phyloP scores from a whole-genome alignment of 1,140 invertebrate genomes.

The Calephelis nemesis region DNA sequence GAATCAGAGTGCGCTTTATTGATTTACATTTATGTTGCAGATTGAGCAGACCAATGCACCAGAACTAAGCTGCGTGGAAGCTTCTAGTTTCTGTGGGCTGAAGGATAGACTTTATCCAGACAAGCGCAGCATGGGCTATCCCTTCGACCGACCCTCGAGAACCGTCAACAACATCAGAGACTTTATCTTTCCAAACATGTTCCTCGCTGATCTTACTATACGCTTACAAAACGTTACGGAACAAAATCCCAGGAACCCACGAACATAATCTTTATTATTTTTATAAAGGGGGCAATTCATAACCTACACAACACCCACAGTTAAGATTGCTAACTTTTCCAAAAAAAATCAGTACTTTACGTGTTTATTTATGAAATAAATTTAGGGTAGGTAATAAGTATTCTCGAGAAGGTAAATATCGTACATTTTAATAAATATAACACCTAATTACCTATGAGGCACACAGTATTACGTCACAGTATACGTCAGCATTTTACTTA shows the following conservation, averaged over 20 bases:
- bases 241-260: constrained; percentile 63
- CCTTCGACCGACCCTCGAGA: constrained; percentile 82
- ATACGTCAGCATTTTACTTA: no score
- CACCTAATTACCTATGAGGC: no score
- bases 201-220: constrained; percentile 77
- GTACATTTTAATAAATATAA: no score
- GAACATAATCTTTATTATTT: background rate
- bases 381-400: no score
- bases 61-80: constrained; percentile 79
- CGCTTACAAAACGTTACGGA: constrained; percentile 53
- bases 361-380: no score
- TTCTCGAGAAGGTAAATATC: no score
- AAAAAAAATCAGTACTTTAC: no score
- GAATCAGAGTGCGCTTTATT: background rate
- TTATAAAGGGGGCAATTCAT: no score
- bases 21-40: constrained; percentile 33
- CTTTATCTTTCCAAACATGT: constrained; percentile 81
- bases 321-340: no score
- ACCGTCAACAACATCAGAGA: constrained; percentile 80
- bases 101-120: constrained; percentile 84
- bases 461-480: no score
- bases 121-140: constrained; percentile 84
- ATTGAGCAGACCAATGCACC: constrained; percentile 78
- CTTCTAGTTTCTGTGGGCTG: constrained; percentile 85
- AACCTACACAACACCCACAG: no score